Conservation (phyloP, 2,797 vertebrate genomes). For the Halcyon leucocephala region DNA sequence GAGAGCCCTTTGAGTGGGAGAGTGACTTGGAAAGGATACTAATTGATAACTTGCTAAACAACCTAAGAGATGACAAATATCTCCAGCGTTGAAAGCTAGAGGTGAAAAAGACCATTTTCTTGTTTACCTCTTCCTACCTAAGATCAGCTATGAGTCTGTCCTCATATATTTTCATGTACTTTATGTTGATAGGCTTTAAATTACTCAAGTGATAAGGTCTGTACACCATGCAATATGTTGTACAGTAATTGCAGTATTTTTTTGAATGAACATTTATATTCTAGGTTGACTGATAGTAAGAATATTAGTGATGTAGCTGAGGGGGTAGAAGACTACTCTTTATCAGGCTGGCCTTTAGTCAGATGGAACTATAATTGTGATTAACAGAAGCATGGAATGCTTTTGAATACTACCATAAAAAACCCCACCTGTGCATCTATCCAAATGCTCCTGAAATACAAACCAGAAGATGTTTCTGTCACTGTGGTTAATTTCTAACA, state of each 20-base stretch:
- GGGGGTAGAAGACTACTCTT: neutral
- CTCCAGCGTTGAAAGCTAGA: neutral
- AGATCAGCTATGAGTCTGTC: neutral
- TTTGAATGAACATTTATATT: slow-evolving; percentile 26
- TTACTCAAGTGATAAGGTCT: slow-evolving; percentile 27
- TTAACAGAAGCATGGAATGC: neutral
- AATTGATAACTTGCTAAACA: slow-evolving; percentile 13
- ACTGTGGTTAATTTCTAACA: neutral
- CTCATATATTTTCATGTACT: slow-evolving; percentile 25
- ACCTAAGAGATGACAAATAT: neutral
- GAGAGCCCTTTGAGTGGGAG: neutral
- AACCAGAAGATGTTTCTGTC: neutral
- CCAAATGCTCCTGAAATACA: neutral
- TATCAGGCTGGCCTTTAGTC: slow-evolving; percentile 2
- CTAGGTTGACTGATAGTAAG: slow-evolving; percentile 27
- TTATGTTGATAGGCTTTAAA: slow-evolving; percentile 20
- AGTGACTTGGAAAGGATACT: neutral
- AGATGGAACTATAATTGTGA: neutral
- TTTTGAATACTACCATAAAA: neutral
- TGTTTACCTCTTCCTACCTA: neutral
- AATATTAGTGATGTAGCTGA: neutral
- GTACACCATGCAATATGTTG: neutral
- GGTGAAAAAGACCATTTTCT: slow-evolving; percentile 16
- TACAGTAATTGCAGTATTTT: slow-evolving; percentile 28
- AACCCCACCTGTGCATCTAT: neutral